Evolutionary conservation across 2,797 vertebrate genomes (phyloP).

Genomic region (Phataginus tetradactyla): DNA sequence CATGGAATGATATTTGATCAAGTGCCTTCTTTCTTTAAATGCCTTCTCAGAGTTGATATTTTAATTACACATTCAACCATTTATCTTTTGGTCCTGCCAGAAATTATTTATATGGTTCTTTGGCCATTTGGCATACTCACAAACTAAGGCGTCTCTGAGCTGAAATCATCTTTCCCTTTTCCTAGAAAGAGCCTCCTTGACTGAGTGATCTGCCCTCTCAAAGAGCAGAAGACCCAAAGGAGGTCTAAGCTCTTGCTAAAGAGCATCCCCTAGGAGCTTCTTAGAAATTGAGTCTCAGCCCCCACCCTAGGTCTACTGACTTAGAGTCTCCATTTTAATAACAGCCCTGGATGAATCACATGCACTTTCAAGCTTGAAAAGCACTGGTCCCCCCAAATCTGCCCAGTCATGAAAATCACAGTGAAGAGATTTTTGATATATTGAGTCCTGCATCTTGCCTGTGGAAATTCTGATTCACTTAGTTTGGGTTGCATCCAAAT

Average conservation of each 20-base stretch:
- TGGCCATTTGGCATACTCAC: neutral
- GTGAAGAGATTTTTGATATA: neutral
- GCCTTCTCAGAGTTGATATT: neutral
- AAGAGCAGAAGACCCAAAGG: neutral
- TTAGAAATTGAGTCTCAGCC: neutral
- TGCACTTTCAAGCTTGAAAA: slow-evolving; percentile 6
- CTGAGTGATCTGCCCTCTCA: neutral
- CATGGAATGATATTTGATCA: slow-evolving; percentile 12
- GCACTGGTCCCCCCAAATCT: neutral
- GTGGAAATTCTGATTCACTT: slow-evolving; percentile 36
- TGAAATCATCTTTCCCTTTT: neutral
- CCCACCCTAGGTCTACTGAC: neutral
- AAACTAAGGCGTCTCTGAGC: neutral
- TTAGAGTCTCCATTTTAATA: neutral
- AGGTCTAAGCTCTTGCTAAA: neutral
- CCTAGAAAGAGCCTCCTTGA: neutral
- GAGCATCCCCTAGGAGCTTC: neutral
- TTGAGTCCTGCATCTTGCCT: neutral
- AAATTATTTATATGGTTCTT: neutral
- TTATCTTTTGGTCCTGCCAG: neutral
- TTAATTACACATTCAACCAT: neutral
- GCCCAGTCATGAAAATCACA: neutral
- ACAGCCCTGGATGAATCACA: neutral
- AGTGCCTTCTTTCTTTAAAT: neutral
- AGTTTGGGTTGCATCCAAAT: slow-evolving; percentile 3